These are phyloP conservation scores for Nowickia ferox DNA, from an alignment of 2,888 invertebrate genomes.

Conservation along the genomic window DNA sequence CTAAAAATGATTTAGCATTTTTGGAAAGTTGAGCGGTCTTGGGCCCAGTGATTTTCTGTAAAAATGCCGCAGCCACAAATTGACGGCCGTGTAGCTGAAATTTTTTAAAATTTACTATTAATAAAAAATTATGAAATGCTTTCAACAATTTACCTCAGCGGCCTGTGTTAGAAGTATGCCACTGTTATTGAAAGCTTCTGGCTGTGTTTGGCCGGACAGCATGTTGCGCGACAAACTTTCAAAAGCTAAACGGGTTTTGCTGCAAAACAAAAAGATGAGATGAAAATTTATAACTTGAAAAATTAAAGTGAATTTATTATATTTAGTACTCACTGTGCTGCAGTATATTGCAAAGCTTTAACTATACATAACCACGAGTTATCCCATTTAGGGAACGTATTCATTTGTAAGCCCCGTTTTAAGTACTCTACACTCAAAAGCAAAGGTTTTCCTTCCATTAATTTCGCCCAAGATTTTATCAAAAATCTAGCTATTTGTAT, in stretches of 20 bases:
- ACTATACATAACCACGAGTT: slow-evolving; percentile 81
- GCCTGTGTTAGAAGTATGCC: slow-evolving; percentile 91
- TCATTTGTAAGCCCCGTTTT: slow-evolving; percentile 66
- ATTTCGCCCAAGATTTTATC: slow-evolving; percentile 90
- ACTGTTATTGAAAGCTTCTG: slow-evolving; percentile 93
- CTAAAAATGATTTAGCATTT: slow-evolving; percentile 86
- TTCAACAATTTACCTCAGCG: slow-evolving; percentile 86
- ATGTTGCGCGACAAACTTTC: slow-evolving; percentile 88
- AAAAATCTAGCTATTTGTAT: slow-evolving; percentile 94
- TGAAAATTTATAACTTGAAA: background rate
- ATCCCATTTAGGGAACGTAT: slow-evolving; percentile 77
- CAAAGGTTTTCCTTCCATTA: slow-evolving; percentile 85
- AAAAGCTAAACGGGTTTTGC: slow-evolving; percentile 88
- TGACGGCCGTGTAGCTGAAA: slow-evolving; percentile 91
- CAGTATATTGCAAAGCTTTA: slow-evolving; percentile 78
- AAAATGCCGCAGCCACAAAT: slow-evolving; percentile 88
- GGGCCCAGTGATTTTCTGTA: slow-evolving; percentile 84
- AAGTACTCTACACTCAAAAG: slow-evolving; percentile 90
- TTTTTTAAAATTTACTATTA: background rate
- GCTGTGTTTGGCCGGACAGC: slow-evolving; percentile 85
- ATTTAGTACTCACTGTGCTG: slow-evolving; percentile 69
- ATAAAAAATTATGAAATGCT: background rate
- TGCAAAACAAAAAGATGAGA: slow-evolving; percentile 77
- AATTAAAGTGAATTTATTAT: background rate
- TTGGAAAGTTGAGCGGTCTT: slow-evolving; percentile 84